Percentiles rank a stretch among this genome's conserved stretches.
These are phyloP conservation scores for Tupaia chinensis DNA, from an alignment of 2,113 vertebrate species.

Conservation along the genomic window DNA sequence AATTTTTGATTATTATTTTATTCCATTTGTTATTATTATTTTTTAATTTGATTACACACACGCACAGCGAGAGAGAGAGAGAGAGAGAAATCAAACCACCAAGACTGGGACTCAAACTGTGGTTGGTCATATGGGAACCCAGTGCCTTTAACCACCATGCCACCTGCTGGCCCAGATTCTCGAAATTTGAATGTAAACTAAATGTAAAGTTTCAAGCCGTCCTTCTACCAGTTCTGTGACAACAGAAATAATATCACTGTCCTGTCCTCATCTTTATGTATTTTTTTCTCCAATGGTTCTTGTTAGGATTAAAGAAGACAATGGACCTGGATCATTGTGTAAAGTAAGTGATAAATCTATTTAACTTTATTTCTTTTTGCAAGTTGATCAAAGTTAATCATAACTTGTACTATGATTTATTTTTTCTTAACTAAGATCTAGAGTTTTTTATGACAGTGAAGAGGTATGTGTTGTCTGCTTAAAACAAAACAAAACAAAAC, in stretches of 20 bases:
- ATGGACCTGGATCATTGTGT: not conserved
- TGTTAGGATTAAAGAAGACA: not conserved
- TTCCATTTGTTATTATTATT: too few relatives aligned
- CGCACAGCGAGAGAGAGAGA: too few relatives aligned
- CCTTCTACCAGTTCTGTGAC: accelerated
- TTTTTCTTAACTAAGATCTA: not conserved
- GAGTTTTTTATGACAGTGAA: not conserved
- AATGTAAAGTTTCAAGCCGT: not conserved
- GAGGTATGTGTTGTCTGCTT: not conserved
- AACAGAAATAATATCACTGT: too few relatives aligned
- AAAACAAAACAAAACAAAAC: not conserved
- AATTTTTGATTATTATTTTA: too few relatives aligned
- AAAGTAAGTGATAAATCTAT: not conserved
- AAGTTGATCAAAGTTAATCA: not conserved
- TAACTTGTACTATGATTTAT: not conserved
- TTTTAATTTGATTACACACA: too few relatives aligned
- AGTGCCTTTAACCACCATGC: too few relatives aligned
- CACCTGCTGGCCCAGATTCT: not conserved
- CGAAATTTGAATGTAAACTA: not conserved
- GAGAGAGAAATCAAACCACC: too few relatives aligned
- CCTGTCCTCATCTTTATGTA: not conserved
- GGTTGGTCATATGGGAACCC: too few relatives aligned
- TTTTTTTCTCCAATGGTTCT: not conserved
- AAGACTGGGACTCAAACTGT: too few relatives aligned
- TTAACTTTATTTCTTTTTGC: not conserved